Conservation (phyloP, 1,140 invertebrate species). For the Antheraea mylitta region DNA sequence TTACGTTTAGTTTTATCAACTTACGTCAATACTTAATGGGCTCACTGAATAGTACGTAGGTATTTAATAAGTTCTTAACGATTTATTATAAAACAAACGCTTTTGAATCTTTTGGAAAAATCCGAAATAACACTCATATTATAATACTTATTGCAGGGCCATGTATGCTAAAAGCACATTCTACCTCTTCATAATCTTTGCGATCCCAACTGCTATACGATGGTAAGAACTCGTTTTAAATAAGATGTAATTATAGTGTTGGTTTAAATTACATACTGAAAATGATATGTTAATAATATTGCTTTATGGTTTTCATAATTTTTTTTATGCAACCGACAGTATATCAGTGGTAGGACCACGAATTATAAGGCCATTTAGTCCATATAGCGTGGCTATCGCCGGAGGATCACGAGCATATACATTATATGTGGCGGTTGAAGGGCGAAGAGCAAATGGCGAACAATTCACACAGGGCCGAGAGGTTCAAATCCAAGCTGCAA, state of each 20-base stretch:
- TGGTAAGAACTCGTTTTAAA: constrained; percentile 39
- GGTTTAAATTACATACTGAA: too few species aligned
- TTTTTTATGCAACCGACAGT: constrained; percentile 25
- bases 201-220: constrained; percentile 41
- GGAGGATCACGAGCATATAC: constrained; percentile 80
- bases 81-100: too few species aligned
- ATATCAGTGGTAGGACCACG: constrained; percentile 88
- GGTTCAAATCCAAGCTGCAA: constrained; percentile 83
- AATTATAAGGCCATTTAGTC: constrained; percentile 89
- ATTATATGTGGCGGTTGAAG: constrained; percentile 86
- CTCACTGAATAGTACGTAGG: too few species aligned
- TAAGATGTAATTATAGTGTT: too few species aligned
- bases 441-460: constrained; percentile 83
- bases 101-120: too few species aligned
- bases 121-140: background rate
- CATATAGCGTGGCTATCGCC: constrained; percentile 90
- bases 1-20: too few species aligned
- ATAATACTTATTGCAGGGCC: constrained; percentile 44
- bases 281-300: too few species aligned
- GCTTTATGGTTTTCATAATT: too few species aligned
- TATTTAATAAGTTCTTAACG: too few species aligned
- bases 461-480: constrained; percentile 83
- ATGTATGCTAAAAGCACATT: constrained; percentile 36
- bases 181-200: constrained; percentile 36
- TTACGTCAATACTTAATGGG: too few species aligned